Evolutionary conservation across 2,113 vertebrate species (phyloP).

Genomic region (Heloderma charlesbogerti): DNA sequence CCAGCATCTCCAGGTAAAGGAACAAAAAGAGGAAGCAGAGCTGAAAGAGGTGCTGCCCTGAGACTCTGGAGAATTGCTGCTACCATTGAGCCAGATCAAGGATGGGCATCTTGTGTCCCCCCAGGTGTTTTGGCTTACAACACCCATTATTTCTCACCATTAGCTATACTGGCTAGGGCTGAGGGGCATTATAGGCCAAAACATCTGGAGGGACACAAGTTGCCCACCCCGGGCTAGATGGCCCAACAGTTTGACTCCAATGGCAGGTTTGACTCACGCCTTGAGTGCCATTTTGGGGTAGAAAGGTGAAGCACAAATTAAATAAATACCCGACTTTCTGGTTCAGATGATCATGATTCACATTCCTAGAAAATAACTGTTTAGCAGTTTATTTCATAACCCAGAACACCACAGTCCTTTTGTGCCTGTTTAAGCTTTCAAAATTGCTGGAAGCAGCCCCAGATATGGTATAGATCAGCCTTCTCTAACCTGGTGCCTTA

Average conservation of each 20-base stretch:
- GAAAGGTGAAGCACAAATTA: background rate
- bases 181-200: too few species aligned
- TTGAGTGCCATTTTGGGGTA: too few species aligned
- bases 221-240: background rate
- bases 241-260: background rate
- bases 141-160: too few species aligned
- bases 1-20: background rate
- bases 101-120: too few species aligned
- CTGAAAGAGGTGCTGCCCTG: background rate
- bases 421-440: background rate
- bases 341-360: background rate
- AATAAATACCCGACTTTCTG: background rate
- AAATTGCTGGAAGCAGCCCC: background rate
- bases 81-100: background rate
- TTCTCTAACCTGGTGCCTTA: too few species aligned
- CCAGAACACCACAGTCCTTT: background rate
- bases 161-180: too few species aligned
- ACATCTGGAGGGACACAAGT: too few species aligned
- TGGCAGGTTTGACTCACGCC: too few species aligned
- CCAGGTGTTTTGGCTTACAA: too few species aligned
- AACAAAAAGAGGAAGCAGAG: background rate
- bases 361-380: background rate
- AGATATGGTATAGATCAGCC: background rate
- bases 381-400: conserved; percentile 7
- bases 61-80: background rate